phyloP scores from a whole-genome alignment of 1,140 invertebrate species.

The Diachasma alloeum region DNA sequence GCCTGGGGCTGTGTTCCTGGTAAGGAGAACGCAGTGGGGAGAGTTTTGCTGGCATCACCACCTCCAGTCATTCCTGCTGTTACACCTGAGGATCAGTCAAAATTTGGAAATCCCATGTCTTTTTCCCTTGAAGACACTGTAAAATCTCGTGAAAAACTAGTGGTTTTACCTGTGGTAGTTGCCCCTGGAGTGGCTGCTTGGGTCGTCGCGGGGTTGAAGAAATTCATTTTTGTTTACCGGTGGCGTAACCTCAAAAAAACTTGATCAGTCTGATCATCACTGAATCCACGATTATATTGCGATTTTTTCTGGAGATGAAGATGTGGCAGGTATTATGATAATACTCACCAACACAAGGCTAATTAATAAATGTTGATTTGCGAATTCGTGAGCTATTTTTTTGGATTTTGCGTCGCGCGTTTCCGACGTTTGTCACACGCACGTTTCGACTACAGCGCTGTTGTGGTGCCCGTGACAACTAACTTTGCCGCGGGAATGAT shows the following conservation, averaged over 20 bases:
- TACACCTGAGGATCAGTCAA: slow-evolving; percentile 7
- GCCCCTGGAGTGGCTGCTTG: neutral
- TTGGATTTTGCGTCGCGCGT: neutral
- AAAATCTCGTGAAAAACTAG: too few relatives aligned
- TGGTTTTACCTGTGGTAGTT: neutral
- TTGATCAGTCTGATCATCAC: neutral
- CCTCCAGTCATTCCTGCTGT: slow-evolving; percentile 30
- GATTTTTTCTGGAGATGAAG: neutral
- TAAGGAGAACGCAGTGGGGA: slow-evolving; percentile 20
- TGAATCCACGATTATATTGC: neutral
- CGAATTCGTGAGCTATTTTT: neutral
- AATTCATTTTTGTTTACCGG: neutral
- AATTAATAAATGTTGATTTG: neutral
- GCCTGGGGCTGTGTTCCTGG: slow-evolving; percentile 8
- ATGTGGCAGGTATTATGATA: neutral
- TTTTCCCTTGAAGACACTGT: too few relatives aligned
- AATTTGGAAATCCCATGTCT: neutral
- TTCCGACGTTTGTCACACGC: neutral
- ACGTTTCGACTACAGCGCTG: neutral
- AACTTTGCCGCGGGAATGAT: neutral
- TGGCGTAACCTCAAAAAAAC: neutral
- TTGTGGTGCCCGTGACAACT: neutral
- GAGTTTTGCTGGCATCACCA: slow-evolving; percentile 37
- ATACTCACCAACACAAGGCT: neutral
- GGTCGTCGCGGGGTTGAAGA: neutral